Base-by-base conservation (phyloP, 2,113 vertebrate species). In the Hippocampus abdominalis region DNA sequence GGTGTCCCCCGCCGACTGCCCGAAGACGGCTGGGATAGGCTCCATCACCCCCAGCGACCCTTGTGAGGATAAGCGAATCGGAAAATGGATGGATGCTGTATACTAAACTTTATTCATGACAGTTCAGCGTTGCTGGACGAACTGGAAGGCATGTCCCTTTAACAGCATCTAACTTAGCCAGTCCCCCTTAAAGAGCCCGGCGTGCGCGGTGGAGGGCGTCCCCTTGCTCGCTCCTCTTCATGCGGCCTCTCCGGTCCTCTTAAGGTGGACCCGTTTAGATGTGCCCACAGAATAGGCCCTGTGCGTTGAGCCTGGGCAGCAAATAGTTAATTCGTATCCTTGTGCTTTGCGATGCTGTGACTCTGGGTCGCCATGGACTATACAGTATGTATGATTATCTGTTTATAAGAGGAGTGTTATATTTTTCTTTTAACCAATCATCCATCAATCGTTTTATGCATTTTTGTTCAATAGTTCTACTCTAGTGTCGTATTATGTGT, bases 131-230 rank as follows among this genome's bases (percentile, higher is more conserved):
- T 23, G 29, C 15, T 21, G 20, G 16, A 20, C 32, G 3, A 36
- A 36, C 20, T 40, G 61, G 68, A 81, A 82, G 74, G 86, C 60
- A 71, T 92, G 88, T 86, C 46, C 91, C 91, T 92, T 93, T 93
- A 93, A 91, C 75, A 71, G 62, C 66, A 78, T 82, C 61, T 81
- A 91, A 92, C 89, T 88, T 84, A 75, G 74, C 87, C 92, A 91
- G 92, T 92, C 92, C 87, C 90, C 91, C 92, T 93, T 93, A 93
- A 93, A 92, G 92, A 86, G 90, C 89, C 87, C 91, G 85, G 91
- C 91, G 88, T 93, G 91, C 91, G 90, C 81, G 10, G 69, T 79
- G 84, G 89, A 90, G 90, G 82, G 90, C 92, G 90, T 91, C 91
- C 91, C 90, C 90, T 84, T 85, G 79, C 71, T 84, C 76, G 73